A percentile compares a stretch with the other conserved stretches of the same genome.
phyloP scores from a whole-genome alignment of 2,113 vertebrate species.

The Phaethon lepturus region DNA sequence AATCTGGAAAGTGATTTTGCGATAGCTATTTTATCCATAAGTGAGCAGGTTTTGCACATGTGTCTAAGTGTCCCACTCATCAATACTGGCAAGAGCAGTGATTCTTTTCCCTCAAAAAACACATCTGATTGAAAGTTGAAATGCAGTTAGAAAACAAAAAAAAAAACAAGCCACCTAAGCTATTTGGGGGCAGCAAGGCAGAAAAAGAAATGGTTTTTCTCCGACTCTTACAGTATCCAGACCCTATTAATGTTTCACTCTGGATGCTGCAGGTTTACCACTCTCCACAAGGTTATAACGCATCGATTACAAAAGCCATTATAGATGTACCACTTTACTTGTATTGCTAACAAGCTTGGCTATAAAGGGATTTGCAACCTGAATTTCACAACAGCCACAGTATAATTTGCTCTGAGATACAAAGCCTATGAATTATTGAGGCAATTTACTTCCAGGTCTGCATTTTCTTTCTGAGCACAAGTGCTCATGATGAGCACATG shows the following conservation, averaged over 20 bases:
- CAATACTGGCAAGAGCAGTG: background rate
- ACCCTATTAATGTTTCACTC: background rate
- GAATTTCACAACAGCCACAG: conserved; percentile 39
- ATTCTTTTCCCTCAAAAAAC: background rate
- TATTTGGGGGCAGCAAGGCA: background rate
- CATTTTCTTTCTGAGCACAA: background rate
- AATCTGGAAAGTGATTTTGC: background rate
- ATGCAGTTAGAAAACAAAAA: background rate
- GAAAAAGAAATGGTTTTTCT: background rate
- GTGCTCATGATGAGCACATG: background rate
- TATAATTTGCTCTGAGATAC: conserved; percentile 58
- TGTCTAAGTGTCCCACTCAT: background rate
- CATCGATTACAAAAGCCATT: conserved; percentile 26
- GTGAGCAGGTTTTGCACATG: background rate
- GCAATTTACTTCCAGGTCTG: conserved; percentile 58
- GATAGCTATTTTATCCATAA: background rate
- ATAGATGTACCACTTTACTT: conserved; percentile 25
- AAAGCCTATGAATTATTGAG: conserved; percentile 66
- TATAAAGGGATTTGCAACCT: conserved; percentile 57
- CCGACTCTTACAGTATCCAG: background rate
- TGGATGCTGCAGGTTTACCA: conserved; percentile 33
- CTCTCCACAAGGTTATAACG: conserved; percentile 15
- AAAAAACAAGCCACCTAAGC: background rate
- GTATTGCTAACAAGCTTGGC: conserved; percentile 9
- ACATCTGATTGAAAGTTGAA: background rate